Conservation (phyloP, 2,888 invertebrate species). For the Agrochola macilenta region DNA sequence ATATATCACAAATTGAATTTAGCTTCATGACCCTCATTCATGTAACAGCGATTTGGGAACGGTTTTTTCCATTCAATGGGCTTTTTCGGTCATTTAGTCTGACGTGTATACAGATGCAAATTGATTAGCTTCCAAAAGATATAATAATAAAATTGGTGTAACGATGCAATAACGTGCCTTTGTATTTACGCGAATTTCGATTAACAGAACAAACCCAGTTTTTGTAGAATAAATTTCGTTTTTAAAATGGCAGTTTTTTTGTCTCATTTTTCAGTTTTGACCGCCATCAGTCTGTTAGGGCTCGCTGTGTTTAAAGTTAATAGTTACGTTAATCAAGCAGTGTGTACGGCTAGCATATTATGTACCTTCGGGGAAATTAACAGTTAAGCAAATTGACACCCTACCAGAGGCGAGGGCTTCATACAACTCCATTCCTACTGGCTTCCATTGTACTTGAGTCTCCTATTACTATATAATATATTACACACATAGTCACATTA, state of each 20-base stretch:
- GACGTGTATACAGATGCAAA: constrained; percentile 60
- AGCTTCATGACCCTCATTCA: constrained; percentile 61
- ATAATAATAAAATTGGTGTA: constrained; percentile 64
- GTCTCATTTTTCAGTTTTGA: not conserved
- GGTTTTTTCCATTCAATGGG: constrained; percentile 63
- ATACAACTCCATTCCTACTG: too few species aligned
- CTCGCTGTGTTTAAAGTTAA: not conserved
- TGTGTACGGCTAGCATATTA: not conserved
- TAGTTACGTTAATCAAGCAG: not conserved
- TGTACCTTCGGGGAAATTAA: not conserved
- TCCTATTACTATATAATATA: too few species aligned
- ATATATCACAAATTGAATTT: constrained; percentile 65
- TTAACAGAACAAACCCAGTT: constrained; percentile 33
- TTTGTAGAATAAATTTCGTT: constrained; percentile 19
- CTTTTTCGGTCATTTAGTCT: constrained; percentile 62
- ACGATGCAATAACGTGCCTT: constrained; percentile 60
- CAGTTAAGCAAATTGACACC: not conserved
- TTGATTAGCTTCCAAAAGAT: constrained; percentile 64
- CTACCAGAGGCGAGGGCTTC: too few species aligned
- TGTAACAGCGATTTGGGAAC: constrained; percentile 60
- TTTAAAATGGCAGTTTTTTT: not conserved
- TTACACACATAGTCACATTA: too few species aligned
- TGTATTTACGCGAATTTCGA: constrained; percentile 46
- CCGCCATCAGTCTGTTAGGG: not conserved
- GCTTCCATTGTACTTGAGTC: too few species aligned